Evolutionary conservation across 2,888 invertebrate genomes (phyloP).

Genomic region (Cyclophora albipunctata): DNA sequence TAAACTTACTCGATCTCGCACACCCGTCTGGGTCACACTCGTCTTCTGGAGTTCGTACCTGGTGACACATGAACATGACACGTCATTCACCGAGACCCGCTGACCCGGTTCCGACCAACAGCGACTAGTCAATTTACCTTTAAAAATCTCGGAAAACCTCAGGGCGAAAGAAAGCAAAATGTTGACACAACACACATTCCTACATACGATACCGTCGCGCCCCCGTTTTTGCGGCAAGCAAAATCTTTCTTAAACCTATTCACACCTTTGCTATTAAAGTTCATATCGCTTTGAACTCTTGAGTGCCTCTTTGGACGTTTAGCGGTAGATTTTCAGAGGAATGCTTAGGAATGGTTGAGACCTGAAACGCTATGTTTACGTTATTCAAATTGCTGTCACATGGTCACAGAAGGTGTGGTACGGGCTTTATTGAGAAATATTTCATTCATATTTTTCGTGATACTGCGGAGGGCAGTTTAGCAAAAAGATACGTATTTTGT

Average conservation of each 20-base stretch:
- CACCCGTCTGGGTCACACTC: no score
- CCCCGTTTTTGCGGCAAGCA: constrained; percentile 51
- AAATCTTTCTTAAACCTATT: constrained; percentile 45
- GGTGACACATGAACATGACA: constrained; percentile 70
- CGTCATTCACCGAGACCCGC: constrained; percentile 50
- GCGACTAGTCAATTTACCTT: constrained; percentile 70
- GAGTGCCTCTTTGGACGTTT: constrained; percentile 32
- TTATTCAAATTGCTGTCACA: constrained; percentile 63
- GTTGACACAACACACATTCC: constrained; percentile 68
- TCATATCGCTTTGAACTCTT: constrained; percentile 38
- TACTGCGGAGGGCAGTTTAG: no score
- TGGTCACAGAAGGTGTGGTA: constrained; percentile 32
- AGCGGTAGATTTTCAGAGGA: constrained; percentile 29
- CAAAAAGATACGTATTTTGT: no score
- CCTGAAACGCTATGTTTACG: constrained; percentile 58
- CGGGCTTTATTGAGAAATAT: constrained; percentile 32
- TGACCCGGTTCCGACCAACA: constrained; percentile 68
- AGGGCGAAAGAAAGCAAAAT: constrained; percentile 60
- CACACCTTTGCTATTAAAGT: constrained; percentile 47
- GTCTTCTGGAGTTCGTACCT: constrained; percentile 35
- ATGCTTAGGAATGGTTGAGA: constrained; percentile 56
- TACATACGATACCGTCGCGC: constrained; percentile 48
- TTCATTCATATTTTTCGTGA: constrained; percentile 24
- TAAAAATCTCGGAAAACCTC: constrained; percentile 63
- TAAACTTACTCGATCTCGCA: no score